Percentiles rank a stretch among this genome's conserved stretches.
Evolutionary conservation across 2,797 vertebrate genomes (phyloP).

Genomic region (Salmo trutta): DNA sequence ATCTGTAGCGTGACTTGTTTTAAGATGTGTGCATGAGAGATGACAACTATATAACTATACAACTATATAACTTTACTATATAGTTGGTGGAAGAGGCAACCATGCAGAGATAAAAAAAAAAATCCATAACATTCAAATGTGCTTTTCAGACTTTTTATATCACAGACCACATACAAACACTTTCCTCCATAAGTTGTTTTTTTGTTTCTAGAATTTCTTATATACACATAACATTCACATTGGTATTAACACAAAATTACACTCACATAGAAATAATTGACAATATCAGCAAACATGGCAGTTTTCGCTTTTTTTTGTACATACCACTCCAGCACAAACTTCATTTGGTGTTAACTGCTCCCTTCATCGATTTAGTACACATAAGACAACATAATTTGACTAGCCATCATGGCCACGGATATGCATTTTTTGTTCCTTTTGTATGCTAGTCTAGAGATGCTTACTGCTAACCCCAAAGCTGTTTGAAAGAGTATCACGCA

Average conservation of each 20-base stretch:
- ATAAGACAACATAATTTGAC: constrained; percentile 42
- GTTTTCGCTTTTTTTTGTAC: constrained; percentile 44
- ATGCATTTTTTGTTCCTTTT: constrained; percentile 36
- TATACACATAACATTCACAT: constrained; percentile 74
- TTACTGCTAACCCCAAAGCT: constrained; percentile 8
- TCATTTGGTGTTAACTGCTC: constrained; percentile 72
- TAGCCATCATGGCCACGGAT: constrained; percentile 12
- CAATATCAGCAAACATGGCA: constrained; percentile 58
- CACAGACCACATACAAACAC: constrained; percentile 56
- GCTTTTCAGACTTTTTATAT: constrained; percentile 62
- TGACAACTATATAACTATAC: neutral
- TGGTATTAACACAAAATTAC: constrained; percentile 57
- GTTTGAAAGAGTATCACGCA: neutral
- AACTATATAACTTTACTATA: neutral
- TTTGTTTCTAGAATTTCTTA: constrained; percentile 73
- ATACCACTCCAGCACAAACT: constrained; percentile 47
- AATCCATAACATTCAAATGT: neutral
- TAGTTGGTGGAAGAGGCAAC: constrained; percentile 3
- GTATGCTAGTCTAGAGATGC: constrained; percentile 39
- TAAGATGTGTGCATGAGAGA: neutral
- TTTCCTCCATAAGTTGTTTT: constrained; percentile 39
- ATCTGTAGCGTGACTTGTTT: neutral
- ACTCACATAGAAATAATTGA: constrained; percentile 43
- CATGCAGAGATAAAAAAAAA: constrained; percentile 4
- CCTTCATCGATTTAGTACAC: constrained; percentile 70